Evolutionary conservation across 2,888 invertebrate genomes (phyloP), one percentile per base, ranked within the genome.

Genomic region (Leucoma salicis): DNA sequence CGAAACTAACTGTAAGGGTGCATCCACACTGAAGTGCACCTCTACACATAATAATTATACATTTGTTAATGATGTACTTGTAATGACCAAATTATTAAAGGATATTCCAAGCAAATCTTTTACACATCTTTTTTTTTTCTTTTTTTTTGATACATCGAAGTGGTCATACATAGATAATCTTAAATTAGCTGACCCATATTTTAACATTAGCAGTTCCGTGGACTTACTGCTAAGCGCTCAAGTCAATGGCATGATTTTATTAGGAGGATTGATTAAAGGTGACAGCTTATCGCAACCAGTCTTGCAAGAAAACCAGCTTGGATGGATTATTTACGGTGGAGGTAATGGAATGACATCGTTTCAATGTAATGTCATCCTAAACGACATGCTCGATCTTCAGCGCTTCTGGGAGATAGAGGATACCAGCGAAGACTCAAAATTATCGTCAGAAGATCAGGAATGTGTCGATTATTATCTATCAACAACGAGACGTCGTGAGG

Each of bases 361-460:
- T 14, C 39, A 39, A 2, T 39, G 39, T 15, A 39, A 39, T 15
- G 21, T 34, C 3, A 25, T 39, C 2, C 13, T 39, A 6, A 39
- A 28, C 3, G 27, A 39, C 10, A 32, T 33, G 10, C n/a, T 18
- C 10, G 33, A 39, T n/a, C 32, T 39, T 27, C 31, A 31, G 1
- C 7, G 11, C 8, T 39, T 39, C 27, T 39, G 39, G 39, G n/a
- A 27, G 8, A 33, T 39, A 8, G 39, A 39, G 14, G 39, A 39
- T 28, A 33, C 33, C 12, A 11, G 25, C 2, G 32, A 32, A 8
- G 1, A 39, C 5, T 11, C 11, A 8, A 12, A 14, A 1, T 15
- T 14, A 14, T 27, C 32, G 12, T n/a, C 16, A 6, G 25, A 15
- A 16, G 39, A 39, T 12, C 32, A 39, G n/a, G 14, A 31, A 4